phyloP scores from a whole-genome alignment of 2,113 vertebrate genomes.

The Percopsis transmontana region DNA sequence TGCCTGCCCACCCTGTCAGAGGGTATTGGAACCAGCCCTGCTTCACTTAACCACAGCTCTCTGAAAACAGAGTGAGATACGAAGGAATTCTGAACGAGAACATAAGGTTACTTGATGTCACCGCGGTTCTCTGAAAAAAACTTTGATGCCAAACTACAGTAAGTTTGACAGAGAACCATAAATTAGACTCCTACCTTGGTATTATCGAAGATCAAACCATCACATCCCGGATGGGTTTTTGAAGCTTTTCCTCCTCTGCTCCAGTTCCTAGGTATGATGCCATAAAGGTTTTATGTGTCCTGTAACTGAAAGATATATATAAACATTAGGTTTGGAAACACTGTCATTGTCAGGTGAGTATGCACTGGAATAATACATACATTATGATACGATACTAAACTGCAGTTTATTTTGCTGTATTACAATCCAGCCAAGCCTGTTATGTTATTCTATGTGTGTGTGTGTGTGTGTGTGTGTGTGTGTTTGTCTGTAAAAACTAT shows the following conservation, averaged over 20 bases:
- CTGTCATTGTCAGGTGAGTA: not conserved
- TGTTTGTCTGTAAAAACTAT: too few species aligned
- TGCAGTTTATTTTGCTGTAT: too few species aligned
- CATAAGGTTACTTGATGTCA: too few species aligned
- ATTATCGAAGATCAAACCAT: constrained; percentile 52
- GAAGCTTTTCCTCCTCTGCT: constrained; percentile 72
- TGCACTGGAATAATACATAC: not conserved
- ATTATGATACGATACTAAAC: too few species aligned
- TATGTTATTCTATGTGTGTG: too few species aligned
- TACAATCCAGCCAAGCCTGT: too few species aligned
- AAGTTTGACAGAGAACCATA: not conserved
- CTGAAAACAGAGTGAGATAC: too few species aligned
- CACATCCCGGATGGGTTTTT: constrained; percentile 51
- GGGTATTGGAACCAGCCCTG: too few species aligned
- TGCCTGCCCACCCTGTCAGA: too few species aligned
- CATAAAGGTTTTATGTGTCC: constrained; percentile 73
- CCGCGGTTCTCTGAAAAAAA: not conserved
- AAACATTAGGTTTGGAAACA: constrained; percentile 1
- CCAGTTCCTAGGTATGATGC: constrained; percentile 70
- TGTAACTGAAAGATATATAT: constrained; percentile 66
- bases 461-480: too few species aligned
- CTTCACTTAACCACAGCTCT: too few species aligned
- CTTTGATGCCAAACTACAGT: not conserved
- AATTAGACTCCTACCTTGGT: constrained; percentile 34
- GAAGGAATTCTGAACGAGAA: too few species aligned